Evolutionary conservation across 2,113 vertebrate genomes (phyloP).

Genomic region (Origma solitaria): DNA sequence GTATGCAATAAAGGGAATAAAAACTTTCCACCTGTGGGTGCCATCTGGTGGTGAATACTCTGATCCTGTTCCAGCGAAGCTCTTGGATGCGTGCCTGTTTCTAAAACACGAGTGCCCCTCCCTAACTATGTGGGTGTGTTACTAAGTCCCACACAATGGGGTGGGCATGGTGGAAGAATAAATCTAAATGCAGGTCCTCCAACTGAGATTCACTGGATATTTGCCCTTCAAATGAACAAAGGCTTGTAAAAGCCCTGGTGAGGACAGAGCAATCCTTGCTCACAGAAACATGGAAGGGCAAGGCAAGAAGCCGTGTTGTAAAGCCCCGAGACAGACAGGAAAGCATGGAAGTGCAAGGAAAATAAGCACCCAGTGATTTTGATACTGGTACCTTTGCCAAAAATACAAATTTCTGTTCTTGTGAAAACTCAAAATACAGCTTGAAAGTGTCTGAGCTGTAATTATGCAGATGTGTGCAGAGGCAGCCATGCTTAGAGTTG

Average conservation of each 20-base stretch:
- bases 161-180: not conserved
- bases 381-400: not conserved
- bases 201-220: not conserved
- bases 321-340: not conserved
- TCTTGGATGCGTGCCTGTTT: not conserved
- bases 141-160: not conserved
- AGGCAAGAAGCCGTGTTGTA: not conserved
- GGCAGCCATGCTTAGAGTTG: not conserved
- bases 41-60: conserved; percentile 23
- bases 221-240: not conserved
- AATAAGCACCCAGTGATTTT: not conserved
- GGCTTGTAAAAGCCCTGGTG: not conserved
- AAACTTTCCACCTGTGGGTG: conserved; percentile 20
- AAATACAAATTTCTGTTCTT: not conserved
- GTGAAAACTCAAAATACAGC: not conserved
- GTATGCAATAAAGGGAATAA: not conserved
- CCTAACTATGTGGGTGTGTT: not conserved
- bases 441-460: not conserved
- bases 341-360: not conserved
- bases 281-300: not conserved
- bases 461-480: not conserved
- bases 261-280: not conserved
- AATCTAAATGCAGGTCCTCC: not conserved
- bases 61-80: not conserved
- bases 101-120: not conserved